Conservation (phyloP, 2,888 invertebrate species). For the Doris montereyensis region DNA sequence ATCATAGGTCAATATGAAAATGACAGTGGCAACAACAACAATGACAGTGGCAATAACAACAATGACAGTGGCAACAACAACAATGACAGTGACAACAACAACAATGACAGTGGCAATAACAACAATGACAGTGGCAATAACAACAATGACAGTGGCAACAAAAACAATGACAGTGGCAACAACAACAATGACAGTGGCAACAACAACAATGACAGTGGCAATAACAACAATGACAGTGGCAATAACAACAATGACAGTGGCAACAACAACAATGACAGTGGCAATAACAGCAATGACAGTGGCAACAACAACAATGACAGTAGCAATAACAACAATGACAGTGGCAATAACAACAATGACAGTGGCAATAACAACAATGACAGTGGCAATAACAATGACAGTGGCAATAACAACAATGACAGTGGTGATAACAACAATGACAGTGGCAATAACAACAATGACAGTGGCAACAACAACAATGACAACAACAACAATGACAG, state of each 20-base stretch:
- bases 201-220: not conserved
- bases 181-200: not conserved
- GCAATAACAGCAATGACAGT: not conserved
- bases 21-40: not conserved
- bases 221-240: not conserved
- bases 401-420: not conserved
- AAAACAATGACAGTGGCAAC: too few species aligned
- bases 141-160: not conserved
- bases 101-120: not conserved
- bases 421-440: not conserved
- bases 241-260: not conserved
- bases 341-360: not conserved
- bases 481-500: slow-evolving; percentile 5
- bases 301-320: not conserved
- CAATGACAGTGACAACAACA: too few species aligned
- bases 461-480: not conserved
- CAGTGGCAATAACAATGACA: not conserved
- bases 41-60: not conserved
- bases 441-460: not conserved
- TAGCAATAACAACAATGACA: too few species aligned
- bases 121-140: not conserved
- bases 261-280: too few species aligned
- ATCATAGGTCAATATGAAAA: not conserved
- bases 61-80: not conserved
- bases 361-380: not conserved